Evolutionary conservation across 2,113 vertebrate species (phyloP), one percentile per base, ranked within the genome.

Genomic region (Eolophus roseicapilla): DNA sequence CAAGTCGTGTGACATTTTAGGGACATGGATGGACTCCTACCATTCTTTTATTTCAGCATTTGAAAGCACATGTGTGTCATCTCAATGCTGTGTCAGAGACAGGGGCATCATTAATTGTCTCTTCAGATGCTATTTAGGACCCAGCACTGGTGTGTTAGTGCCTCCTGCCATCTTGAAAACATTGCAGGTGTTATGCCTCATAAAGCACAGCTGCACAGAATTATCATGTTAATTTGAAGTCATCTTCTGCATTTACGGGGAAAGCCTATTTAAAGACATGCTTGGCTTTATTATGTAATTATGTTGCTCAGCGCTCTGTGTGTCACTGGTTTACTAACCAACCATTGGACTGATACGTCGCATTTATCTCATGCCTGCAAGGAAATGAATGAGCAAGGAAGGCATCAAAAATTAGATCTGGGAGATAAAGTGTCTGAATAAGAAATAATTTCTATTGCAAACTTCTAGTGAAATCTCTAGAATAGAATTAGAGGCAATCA

Each of bases 261-360:
- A 95, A 80, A 78, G 84, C 31, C 73, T 97, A 90, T 94, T 97
- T 95, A 91, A 95, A 96, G 97, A 93, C 16, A 17, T 33, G 57
- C 88, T 95, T 94, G 93, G 63, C 92, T 90, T 96, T 95, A 79
- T 97, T 92, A 86, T 86, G 77, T 92, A 93, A 96, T 97, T 94
- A 95, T 94, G 91, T 92, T 92, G 74, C 44, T 88, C 53, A 68
- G 79, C 0, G 0, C 43, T 60, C 62, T 95, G 31, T 91, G 91
- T 97, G 64, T 83, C 94, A 88, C 89, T 96, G 94, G 95, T 95
- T 96, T 96, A 95, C 90, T 96, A 94, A 96, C 33, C 91, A 75
- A 28, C 75, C 73, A 44, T 68, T 94, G 91, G 90, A 90, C 88
- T 43, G 82, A 92, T 96, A 3, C 0, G 2, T 37, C 46, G 53